These are phyloP conservation scores for Catostylus mosaicus DNA, from an alignment of 30 jellyfish, hydroid and myxozoan species.

Conservation along the genomic window DNA sequence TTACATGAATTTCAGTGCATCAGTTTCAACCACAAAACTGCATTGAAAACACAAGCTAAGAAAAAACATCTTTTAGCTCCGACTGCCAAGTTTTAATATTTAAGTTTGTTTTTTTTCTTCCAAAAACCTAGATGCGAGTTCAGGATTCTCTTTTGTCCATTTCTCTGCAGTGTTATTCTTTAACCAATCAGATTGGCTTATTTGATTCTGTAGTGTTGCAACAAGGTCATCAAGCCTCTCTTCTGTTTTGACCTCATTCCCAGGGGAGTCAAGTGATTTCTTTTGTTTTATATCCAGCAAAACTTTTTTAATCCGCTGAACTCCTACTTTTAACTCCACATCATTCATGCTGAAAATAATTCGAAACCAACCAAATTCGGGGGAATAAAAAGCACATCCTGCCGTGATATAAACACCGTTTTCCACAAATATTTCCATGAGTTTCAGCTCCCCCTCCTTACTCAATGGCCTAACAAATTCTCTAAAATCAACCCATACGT, in stretches of 20 bases:
- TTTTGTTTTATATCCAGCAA: background rate
- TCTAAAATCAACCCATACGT: slow-evolving; percentile 72
- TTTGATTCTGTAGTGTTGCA: slow-evolving; percentile 45
- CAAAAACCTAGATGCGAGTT: slow-evolving; percentile 56
- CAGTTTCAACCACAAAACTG: background rate
- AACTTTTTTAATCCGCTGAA: slow-evolving; percentile 33
- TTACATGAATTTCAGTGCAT: background rate
- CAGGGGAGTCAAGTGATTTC: background rate
- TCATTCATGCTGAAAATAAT: slow-evolving; percentile 47
- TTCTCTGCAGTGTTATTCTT: slow-evolving; percentile 82
- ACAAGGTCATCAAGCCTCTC: slow-evolving; percentile 64
- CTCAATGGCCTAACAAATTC: slow-evolving; percentile 21
- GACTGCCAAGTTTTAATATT: background rate
- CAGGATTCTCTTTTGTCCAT: slow-evolving; percentile 85
- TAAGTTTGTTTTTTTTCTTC: slow-evolving; percentile 4
- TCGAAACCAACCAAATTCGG: slow-evolving; percentile 86
- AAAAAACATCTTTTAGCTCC: background rate
- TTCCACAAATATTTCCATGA: slow-evolving; percentile 54
- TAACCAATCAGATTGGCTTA: slow-evolving; percentile 70
- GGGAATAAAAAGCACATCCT: slow-evolving; percentile 64
- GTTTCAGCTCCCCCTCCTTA: slow-evolving; percentile 60
- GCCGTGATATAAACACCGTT: slow-evolving; percentile 71
- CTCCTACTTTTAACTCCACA: slow-evolving; percentile 23
- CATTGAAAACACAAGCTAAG: too few species aligned
- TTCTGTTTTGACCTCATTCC: background rate